These are phyloP conservation scores for Hippolais icterina DNA, from an alignment of 2,113 vertebrate species.

Conservation along the genomic window DNA sequence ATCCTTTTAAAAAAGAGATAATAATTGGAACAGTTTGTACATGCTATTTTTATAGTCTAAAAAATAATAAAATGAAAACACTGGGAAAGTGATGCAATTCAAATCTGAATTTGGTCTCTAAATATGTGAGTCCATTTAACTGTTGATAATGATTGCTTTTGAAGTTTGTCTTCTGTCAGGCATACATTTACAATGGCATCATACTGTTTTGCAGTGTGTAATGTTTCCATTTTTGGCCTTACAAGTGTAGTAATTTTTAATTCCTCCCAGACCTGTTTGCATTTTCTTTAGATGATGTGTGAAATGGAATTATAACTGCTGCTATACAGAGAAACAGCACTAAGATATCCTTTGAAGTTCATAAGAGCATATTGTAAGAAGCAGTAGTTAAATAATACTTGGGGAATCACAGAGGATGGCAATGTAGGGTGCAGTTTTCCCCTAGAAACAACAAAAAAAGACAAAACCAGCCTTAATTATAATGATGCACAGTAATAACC, in stretches of 20 bases:
- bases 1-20: background rate
- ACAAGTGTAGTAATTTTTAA: constrained; percentile 25
- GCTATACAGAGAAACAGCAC: background rate
- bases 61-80: constrained; percentile 5
- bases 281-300: constrained; percentile 25
- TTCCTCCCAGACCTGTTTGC: background rate
- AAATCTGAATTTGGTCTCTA: constrained; percentile 2
- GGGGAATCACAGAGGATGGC: background rate
- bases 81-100: background rate
- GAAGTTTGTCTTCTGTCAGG: constrained; percentile 42
- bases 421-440: background rate
- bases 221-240: constrained; percentile 18
- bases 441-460: background rate
- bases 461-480: background rate
- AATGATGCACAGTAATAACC: background rate
- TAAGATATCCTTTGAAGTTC: constrained; percentile 36
- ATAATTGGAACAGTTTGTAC: constrained; percentile 31
- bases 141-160: constrained; percentile 34
- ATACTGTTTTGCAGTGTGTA: background rate
- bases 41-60: constrained; percentile 36
- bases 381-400: background rate
- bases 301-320: constrained; percentile 24
- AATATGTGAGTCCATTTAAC: background rate
- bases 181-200: background rate
- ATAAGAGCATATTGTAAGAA: background rate